Conservation (phyloP, 2,888 invertebrate species). For the Patella pellucida region DNA sequence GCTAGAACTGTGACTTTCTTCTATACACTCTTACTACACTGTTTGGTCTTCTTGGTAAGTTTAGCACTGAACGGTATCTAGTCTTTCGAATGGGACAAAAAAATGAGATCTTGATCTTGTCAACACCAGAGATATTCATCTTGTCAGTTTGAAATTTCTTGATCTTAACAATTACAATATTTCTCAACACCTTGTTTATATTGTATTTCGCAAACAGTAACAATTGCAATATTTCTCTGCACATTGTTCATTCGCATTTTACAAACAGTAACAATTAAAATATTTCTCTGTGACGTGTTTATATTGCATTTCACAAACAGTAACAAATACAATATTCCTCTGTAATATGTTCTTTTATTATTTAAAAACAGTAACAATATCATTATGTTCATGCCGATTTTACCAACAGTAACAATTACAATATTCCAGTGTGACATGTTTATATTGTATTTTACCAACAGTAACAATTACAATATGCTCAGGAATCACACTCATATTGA, state of each 20-base stretch:
- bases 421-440: no score
- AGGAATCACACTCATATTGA: no score
- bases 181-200: constrained; percentile 20
- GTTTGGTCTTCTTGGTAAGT: constrained; percentile 72
- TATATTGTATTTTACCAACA: constrained; percentile 73
- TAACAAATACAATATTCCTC: neutral
- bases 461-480: constrained; percentile 62
- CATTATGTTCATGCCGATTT: neutral
- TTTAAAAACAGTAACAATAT: constrained; percentile 65
- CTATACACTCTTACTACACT: constrained; percentile 73
- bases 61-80: neutral
- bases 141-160: no score
- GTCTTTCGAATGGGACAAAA: neutral
- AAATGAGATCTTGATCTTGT: no score
- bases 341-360: constrained; percentile 54
- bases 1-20: constrained; percentile 73
- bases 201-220: constrained; percentile 71
- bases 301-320: constrained; percentile 71
- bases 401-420: constrained; percentile 71
- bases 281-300: neutral
- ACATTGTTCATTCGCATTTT: constrained; percentile 66
- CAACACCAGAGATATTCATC: no score
- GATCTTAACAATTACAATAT: no score
- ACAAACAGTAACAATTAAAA: constrained; percentile 53
- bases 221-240: neutral